Base-by-base conservation (phyloP, 2,888 invertebrate genomes). In the Heliconius cydno region DNA sequence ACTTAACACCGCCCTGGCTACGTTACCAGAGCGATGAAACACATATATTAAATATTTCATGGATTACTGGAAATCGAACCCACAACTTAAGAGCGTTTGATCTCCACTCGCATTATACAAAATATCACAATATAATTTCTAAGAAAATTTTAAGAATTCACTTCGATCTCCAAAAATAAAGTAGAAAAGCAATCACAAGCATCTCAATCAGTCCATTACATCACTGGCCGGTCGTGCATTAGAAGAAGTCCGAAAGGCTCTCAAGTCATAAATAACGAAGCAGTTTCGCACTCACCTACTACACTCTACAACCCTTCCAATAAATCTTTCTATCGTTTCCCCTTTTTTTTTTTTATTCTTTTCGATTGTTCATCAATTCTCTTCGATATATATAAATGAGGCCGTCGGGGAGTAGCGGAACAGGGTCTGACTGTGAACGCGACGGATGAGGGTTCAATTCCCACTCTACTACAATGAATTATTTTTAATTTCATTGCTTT, bases 201-300 rank as follows among this genome's bases (percentile, higher is more conserved):
- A 25, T 30, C 60, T 65, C 74, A 65, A 74, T 74, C 74, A 74
- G 25, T 72, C 67, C 67, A 74, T 78, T 74, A 74, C 57, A 74
- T 68, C 67, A 73, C 63, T 74, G 74, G 65, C 66, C 78, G 78
- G 46, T 73, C 78, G 66, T 73, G 70, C 80, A 77, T 77, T 79
- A 79, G 74, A 75, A 75, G 79, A 77, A 80, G 79, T 79, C 79
- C 77, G 66, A 77, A 77, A 72, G 67, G 73, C 74, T 70, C 71
- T 71, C 71, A 70, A 41, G 67, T 52, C 70, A 81, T 82, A 82
- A 82, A 82, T 81, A 81, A 81, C 80, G 70, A 76, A 82, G 77
- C 82, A 79, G 79, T 65, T 72, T 80, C 75, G 66, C 78, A 80
- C 79, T 80, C 30, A 73, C 80, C 38, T 57, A 65, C 63, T 65